phyloP scores from a whole-genome alignment of 1,140 invertebrate genomes.

The Aphidius ervi region DNA sequence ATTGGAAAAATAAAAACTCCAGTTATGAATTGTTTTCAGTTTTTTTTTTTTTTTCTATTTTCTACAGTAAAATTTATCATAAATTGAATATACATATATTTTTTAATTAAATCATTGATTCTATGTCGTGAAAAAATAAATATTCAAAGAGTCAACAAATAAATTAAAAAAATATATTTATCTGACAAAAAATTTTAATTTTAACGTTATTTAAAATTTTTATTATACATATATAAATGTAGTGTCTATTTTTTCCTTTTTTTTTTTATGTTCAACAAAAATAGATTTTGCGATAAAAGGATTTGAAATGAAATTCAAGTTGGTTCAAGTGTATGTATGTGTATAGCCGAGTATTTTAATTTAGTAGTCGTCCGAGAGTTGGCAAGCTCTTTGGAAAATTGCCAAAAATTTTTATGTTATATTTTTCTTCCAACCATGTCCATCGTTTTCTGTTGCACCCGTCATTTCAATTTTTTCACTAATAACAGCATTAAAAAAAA shows the following conservation, averaged over 20 bases:
- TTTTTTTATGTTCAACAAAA: slow-evolving; percentile 33
- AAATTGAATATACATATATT: too few species aligned
- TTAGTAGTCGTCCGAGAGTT: slow-evolving; percentile 49
- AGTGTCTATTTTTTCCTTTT: neutral
- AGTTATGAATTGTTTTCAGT: too few species aligned
- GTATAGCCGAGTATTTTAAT: slow-evolving; percentile 39
- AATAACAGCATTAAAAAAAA: neutral
- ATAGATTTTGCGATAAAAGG: slow-evolving; percentile 46
- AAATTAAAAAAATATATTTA: too few species aligned
- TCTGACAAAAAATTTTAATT: too few species aligned
- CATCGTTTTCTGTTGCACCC: slow-evolving; percentile 7
- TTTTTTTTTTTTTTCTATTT: too few species aligned
- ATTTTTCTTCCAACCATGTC: slow-evolving; percentile 29
- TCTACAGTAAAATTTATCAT: too few species aligned
- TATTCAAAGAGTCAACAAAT: too few species aligned
- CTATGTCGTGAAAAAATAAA: too few species aligned
- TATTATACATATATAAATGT: slow-evolving; percentile 34
- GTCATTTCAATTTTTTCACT: slow-evolving; percentile 1
- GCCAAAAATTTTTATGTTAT: slow-evolving; percentile 48
- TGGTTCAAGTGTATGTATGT: slow-evolving; percentile 19
- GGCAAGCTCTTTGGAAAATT: slow-evolving; percentile 46
- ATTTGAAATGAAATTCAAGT: slow-evolving; percentile 46
- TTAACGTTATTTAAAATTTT: too few species aligned
- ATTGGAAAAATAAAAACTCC: too few species aligned
- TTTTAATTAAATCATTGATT: too few species aligned